These are phyloP conservation scores for Okapia johnstoni DNA, from an alignment of 2,113 vertebrate genomes.

Conservation along the genomic window DNA sequence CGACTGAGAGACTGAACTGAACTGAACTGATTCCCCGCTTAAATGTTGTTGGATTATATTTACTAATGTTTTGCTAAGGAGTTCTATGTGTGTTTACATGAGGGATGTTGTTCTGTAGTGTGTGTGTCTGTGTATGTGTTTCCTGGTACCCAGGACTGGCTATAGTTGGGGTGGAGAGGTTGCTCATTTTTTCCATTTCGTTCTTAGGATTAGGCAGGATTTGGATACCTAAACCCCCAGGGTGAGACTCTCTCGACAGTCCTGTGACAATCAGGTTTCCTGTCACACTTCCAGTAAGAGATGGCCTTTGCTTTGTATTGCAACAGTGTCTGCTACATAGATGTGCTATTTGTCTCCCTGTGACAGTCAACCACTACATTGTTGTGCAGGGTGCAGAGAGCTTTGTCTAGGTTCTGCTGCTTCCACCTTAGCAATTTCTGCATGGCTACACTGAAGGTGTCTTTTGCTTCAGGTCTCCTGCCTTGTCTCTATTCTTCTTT, in stretches of 20 bases:
- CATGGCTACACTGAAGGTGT: accelerated
- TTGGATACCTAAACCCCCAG: accelerated
- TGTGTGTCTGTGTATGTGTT: neutral
- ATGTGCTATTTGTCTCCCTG: neutral
- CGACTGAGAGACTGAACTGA: no score
- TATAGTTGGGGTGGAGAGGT: neutral
- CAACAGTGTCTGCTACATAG: neutral
- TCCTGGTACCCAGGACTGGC: neutral
- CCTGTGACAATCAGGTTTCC: neutral
- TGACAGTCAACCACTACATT: neutral
- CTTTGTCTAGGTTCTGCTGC: neutral
- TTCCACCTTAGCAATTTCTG: neutral
- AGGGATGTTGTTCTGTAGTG: neutral
- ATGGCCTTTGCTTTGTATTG: accelerated
- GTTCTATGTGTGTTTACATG: neutral
- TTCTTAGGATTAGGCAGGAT: neutral
- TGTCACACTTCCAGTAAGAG: neutral
- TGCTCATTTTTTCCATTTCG: neutral
- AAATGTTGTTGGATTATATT: neutral
- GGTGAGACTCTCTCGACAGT: neutral
- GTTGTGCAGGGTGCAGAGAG: neutral
- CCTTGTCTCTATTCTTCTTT: neutral
- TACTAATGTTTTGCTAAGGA: neutral
- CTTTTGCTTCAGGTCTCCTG: neutral
- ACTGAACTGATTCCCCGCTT: neutral